These are phyloP conservation scores for Tetranychus truncatus DNA, from an alignment of 2,888 invertebrate genomes.

Conservation along the genomic window DNA sequence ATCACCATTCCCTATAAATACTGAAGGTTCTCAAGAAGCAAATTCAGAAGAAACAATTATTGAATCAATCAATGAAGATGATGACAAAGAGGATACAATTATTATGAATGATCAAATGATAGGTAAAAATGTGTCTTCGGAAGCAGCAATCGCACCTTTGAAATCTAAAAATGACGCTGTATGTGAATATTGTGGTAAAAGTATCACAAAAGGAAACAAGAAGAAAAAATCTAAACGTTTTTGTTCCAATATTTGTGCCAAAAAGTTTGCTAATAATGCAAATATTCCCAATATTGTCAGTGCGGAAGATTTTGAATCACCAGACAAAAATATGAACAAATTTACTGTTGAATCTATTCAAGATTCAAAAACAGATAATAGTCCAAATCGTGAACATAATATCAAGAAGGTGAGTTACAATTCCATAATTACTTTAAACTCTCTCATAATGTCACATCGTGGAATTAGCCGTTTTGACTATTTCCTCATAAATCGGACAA, in stretches of 20 bases:
- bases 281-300: neutral
- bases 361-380: too few relatives aligned
- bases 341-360: too few relatives aligned
- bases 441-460: too few relatives aligned
- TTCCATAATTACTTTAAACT: too few relatives aligned
- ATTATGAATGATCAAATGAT: conserved; percentile 13
- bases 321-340: too few relatives aligned
- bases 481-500: too few relatives aligned
- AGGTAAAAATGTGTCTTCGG: neutral
- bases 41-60: neutral
- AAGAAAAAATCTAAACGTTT: conserved; percentile 2
- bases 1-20: conserved; percentile 36
- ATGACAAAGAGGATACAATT: neutral
- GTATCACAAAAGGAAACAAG: neutral
- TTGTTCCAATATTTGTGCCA: conserved; percentile 2
- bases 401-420: too few relatives aligned
- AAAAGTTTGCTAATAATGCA: neutral
- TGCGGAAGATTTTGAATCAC: neutral
- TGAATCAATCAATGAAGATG: neutral
- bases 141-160: neutral
- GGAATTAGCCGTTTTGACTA: too few relatives aligned
- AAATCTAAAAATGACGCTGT: neutral
- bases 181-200: neutral
- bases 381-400: too few relatives aligned
- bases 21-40: neutral